phyloP scores from a whole-genome alignment of 2,888 invertebrate species.

The Notocelia uddmanniana region DNA sequence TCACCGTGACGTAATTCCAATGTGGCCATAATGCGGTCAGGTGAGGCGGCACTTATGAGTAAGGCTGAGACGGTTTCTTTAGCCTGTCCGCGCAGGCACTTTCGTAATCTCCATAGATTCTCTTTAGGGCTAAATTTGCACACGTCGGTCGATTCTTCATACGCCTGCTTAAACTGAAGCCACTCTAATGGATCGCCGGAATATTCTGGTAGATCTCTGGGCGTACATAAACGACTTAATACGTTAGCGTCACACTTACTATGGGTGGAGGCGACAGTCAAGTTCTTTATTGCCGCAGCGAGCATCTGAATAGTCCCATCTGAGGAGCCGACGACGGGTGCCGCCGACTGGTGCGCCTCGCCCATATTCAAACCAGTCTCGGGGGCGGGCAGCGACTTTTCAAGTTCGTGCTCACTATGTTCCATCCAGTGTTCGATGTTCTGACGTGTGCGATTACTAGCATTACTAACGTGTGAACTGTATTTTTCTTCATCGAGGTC shows the following conservation, averaged over 20 bases:
- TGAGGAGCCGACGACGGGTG: not conserved
- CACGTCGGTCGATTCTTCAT: conserved; percentile 18
- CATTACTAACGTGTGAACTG: not conserved
- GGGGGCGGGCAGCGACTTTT: conserved; percentile 1
- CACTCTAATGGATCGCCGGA: conserved; percentile 37
- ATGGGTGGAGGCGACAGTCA: conserved; percentile 1
- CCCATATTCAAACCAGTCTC: not conserved
- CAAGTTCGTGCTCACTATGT: not conserved
- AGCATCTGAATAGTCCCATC: not conserved
- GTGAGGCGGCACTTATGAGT: conserved; percentile 15
- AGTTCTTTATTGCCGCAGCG: not conserved
- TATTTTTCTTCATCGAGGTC: conserved; percentile 3
- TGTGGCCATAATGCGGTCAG: conserved; percentile 5
- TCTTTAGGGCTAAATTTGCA: conserved; percentile 16
- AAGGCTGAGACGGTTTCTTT: conserved; percentile 26
- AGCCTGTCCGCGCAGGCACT: conserved; percentile 14
- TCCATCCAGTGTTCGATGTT: not conserved
- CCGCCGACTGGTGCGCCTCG: not conserved
- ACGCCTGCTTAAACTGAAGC: conserved; percentile 35
- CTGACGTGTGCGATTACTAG: not conserved
- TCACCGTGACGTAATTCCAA: conserved; percentile 26
- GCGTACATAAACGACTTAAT: conserved; percentile 12
- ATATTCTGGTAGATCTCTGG: conserved; percentile 23
- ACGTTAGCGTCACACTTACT: conserved; percentile 7
- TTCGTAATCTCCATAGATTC: conserved; percentile 15